phyloP scores from a whole-genome alignment of 1,140 invertebrate genomes.

The Andricus grossulariae region DNA sequence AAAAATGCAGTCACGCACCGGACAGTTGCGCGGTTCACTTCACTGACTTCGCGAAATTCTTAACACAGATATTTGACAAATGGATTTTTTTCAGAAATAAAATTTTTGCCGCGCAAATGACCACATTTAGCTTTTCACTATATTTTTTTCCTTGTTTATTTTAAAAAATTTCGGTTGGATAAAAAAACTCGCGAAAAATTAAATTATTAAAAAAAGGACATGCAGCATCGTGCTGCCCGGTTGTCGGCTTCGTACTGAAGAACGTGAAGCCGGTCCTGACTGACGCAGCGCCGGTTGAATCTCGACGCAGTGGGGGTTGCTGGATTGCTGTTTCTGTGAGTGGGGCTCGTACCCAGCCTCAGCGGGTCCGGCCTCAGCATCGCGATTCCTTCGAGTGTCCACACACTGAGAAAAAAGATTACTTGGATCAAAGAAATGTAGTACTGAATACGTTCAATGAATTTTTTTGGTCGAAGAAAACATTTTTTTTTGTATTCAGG shows the following conservation, averaged over 20 bases:
- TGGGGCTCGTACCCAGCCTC: conserved; percentile 18
- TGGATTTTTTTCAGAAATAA: too few relatives aligned
- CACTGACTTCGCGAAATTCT: too few relatives aligned
- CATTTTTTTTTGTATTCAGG: too few relatives aligned
- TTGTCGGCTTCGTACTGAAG: conserved; percentile 72
- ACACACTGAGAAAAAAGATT: conserved; percentile 27
- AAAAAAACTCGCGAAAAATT: too few relatives aligned
- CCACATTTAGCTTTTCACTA: too few relatives aligned
- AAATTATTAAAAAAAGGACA: conserved; percentile 30
- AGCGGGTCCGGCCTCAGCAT: conserved; percentile 33
- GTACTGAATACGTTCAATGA: too few relatives aligned
- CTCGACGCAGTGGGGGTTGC: conserved; percentile 53
- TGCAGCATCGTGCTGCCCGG: conserved; percentile 63
- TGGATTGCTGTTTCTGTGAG: conserved; percentile 30
- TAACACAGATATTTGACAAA: too few relatives aligned
- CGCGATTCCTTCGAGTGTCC: conserved; percentile 36
- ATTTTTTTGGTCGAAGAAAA: too few relatives aligned
- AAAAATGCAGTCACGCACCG: neutral
- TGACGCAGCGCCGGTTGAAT: conserved; percentile 50
- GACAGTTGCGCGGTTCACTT: neutral
- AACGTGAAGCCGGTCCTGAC: conserved; percentile 58
- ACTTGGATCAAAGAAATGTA: too few relatives aligned
- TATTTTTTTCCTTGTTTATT: too few relatives aligned
- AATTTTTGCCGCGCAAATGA: too few relatives aligned
- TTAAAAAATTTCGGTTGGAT: too few relatives aligned